Base-by-base conservation (phyloP, 2,888 invertebrate genomes). In the Drosophila lacicola region DNA sequence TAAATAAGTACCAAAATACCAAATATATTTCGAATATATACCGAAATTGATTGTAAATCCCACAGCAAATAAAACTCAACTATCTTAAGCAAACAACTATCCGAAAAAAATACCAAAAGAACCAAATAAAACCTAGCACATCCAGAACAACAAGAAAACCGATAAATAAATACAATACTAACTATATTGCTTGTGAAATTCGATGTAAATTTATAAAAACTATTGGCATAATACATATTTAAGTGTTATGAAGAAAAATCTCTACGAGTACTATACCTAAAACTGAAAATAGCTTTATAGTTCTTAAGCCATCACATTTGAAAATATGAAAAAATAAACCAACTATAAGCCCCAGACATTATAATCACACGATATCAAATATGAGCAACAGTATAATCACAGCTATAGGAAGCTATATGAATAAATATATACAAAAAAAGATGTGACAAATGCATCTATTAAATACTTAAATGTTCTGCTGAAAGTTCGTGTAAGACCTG, bases 201-300 rank as follows among this genome's bases (percentile, higher is more conserved):
- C 37, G 11, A 36, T 65, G 56, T 72, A 78, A 8, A 77, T 61
- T 68, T 74, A 51, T 55, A 53, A n/a, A 29, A 60, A 44, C 51
- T 57, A 75, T 69, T 44, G 57, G 74, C 78, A 78, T 63, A 78
- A 69, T 61, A 54, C 21, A 45, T 70, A 62, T 65, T 37, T 83
- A 68, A 70, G 66, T 58, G 68, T 70, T 78, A 70, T 67, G 67
- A 80, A 51, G 90, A 89, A 80, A 86, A 89, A 83, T 86, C 85
- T 89, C 51, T 65, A 82, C 62, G 60, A 69, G 49, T 83, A 82
- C 88, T 89, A 79, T 85, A 89, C 81, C 85, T 78, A 76, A 90
- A 90, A 89, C 90, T 90, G 81, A 90, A 88, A 89, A 90, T 90
- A 90, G 90, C 90, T 90, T 90, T 90, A 90, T 90, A 90, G 90